Percentiles rank a stretch among this genome's conserved stretches.
Evolutionary conservation across 1,140 invertebrate genomes (phyloP).

Genomic region (Drosophila trapezifrons): DNA sequence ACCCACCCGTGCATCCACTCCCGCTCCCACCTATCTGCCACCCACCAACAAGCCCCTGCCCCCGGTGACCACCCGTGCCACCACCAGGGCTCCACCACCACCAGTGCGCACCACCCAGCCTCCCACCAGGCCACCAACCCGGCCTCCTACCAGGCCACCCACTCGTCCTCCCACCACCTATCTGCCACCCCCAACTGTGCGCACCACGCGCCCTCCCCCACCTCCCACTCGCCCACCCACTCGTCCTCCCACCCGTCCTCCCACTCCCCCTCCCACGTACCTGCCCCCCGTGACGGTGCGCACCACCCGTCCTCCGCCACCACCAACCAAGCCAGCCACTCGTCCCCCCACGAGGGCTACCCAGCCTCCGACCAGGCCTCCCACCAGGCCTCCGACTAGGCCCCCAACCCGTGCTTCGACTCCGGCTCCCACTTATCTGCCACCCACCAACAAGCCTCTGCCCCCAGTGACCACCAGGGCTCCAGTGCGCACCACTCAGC

Average conservation of each 20-base stretch:
- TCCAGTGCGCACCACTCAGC: constrained; percentile 32
- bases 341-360: constrained; percentile 22
- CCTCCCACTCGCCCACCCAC: constrained; percentile 32
- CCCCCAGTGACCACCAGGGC: constrained; percentile 28
- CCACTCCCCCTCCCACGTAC: constrained; percentile 55
- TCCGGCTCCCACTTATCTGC: too few species aligned
- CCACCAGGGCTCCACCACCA: too few species aligned
- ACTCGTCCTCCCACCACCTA: constrained; percentile 40
- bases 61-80: constrained; percentile 22
- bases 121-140: constrained; percentile 36
- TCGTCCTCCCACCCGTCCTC: constrained; percentile 39
- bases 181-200: constrained; percentile 11
- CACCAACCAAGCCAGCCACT: constrained; percentile 55
- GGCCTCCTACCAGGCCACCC: constrained; percentile 47
- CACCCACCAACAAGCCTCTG: constrained; percentile 31
- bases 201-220: constrained; percentile 11
- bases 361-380: constrained; percentile 49
- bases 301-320: constrained; percentile 38
- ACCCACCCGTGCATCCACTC: too few species aligned
- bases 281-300: constrained; percentile 31
- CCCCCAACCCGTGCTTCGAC: constrained; percentile 32
- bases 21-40: too few species aligned
- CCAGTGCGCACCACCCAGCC: constrained; percentile 38
- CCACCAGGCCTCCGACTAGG: constrained; percentile 25
- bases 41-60: constrained; percentile 22